Conservation (phyloP, 2,797 vertebrate genomes). For the Protonibea diacanthus region DNA sequence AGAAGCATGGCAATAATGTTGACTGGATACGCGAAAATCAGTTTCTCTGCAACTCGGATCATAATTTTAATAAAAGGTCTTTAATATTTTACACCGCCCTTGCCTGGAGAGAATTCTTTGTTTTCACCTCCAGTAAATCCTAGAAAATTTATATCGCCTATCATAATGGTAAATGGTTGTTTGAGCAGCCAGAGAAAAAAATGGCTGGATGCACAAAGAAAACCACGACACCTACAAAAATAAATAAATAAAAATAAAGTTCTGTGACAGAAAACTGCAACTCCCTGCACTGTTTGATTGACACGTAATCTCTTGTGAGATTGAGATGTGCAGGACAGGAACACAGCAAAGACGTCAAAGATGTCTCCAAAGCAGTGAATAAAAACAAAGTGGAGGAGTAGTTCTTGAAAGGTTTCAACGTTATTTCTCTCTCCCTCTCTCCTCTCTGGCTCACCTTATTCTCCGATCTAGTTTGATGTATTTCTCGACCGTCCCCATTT, state of each 20-base stretch:
- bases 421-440: neutral
- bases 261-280: slow-evolving; percentile 1
- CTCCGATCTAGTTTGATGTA: slow-evolving; percentile 9
- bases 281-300: slow-evolving; percentile 30
- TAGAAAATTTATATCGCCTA: neutral
- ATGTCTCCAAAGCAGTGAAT: slow-evolving; percentile 16
- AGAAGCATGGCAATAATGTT: too few species aligned
- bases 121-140: neutral
- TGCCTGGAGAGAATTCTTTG: neutral
- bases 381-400: slow-evolving; percentile 5
- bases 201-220: slow-evolving; percentile 8
- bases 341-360: slow-evolving; percentile 45
- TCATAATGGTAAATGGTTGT: neutral
- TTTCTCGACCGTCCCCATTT: neutral
- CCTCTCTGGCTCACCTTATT: neutral
- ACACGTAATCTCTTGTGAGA: slow-evolving; percentile 28
- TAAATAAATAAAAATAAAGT: neutral
- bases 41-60: too few species aligned
- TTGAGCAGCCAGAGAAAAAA: neutral
- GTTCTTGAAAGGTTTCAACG: slow-evolving; percentile 9
- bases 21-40: too few species aligned
- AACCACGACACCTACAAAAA: slow-evolving; percentile 1
- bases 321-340: slow-evolving; percentile 30
- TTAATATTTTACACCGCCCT: too few species aligned
- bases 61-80: too few species aligned